phyloP scores from a whole-genome alignment of 1,140 invertebrate species.

The Zaprionus africanus region DNA sequence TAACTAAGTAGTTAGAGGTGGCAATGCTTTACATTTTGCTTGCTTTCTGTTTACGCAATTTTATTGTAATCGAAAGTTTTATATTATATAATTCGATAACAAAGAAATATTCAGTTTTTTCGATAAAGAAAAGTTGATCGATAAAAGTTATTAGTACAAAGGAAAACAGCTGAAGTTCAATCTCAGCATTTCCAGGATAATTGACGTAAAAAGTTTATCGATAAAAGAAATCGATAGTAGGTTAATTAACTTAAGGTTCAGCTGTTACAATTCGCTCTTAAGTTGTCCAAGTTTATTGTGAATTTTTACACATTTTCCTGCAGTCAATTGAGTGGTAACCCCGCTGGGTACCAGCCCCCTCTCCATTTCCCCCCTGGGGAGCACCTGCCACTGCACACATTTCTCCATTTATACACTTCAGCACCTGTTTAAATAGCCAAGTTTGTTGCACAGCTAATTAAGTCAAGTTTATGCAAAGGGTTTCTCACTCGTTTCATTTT shows the following conservation, averaged over 20 bases:
- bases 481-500: constrained; percentile 42
- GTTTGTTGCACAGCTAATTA: constrained; percentile 79
- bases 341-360: not conserved
- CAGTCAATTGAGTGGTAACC: not conserved
- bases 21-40: too few species aligned
- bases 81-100: not conserved
- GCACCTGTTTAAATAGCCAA: constrained; percentile 79
- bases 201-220: not conserved
- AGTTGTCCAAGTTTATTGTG: constrained; percentile 4
- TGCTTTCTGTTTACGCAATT: too few species aligned
- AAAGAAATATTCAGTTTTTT: too few species aligned
- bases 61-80: not conserved
- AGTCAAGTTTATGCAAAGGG: constrained; percentile 79
- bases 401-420: constrained; percentile 42
- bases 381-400: constrained; percentile 17
- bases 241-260: not conserved
- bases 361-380: not conserved
- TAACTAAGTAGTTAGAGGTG: too few species aligned
- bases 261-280: not conserved
- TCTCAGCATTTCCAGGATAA: not conserved
- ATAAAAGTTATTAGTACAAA: too few species aligned
- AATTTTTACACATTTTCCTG: constrained; percentile 1
- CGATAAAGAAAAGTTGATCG: too few species aligned
- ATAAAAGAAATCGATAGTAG: not conserved
- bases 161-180: too few species aligned